Percentiles rank a stretch among this genome's conserved stretches.
Evolutionary conservation across 2,888 invertebrate species (phyloP).

Genomic region (Acleris laterana): DNA sequence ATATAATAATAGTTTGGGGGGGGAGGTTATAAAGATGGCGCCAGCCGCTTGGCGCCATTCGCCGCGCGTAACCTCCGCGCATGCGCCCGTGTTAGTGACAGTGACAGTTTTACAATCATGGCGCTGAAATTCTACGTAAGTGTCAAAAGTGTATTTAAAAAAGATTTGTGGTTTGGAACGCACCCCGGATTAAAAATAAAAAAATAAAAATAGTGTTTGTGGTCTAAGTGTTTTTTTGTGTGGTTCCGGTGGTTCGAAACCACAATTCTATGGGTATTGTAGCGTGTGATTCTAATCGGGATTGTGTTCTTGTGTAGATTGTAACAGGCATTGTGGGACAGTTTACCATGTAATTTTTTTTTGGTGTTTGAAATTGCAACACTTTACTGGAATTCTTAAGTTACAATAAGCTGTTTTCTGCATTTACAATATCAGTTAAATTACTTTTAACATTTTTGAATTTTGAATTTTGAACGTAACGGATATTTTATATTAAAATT

Average conservation of each 20-base stretch:
- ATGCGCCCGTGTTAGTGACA: slow-evolving; percentile 75
- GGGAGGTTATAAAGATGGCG: slow-evolving; percentile 75
- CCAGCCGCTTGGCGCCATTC: slow-evolving; percentile 67
- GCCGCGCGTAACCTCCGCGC: slow-evolving; percentile 75
- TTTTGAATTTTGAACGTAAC: background rate
- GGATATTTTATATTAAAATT: background rate
- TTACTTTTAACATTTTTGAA: background rate
- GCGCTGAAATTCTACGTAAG: slow-evolving; percentile 82
- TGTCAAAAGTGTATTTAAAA: slow-evolving; percentile 70
- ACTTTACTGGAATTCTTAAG: too few relatives aligned
- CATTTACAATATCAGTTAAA: background rate
- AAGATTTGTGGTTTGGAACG: slow-evolving; percentile 66
- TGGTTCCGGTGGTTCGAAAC: slow-evolving; percentile 68
- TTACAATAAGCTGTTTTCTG: too few relatives aligned
- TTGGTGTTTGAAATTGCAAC: slow-evolving; percentile 5
- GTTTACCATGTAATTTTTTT: slow-evolving; percentile 6
- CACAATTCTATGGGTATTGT: slow-evolving; percentile 72
- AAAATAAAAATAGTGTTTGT: slow-evolving; percentile 37
- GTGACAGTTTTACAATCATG: slow-evolving; percentile 76
- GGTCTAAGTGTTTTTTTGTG: slow-evolving; percentile 41
- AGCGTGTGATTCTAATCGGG: slow-evolving; percentile 52
- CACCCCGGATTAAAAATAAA: slow-evolving; percentile 56
- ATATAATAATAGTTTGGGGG: slow-evolving; percentile 77
- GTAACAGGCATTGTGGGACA: slow-evolving; percentile 38
- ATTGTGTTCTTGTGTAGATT: slow-evolving; percentile 37